These are phyloP conservation scores for Morone chrysops DNA, from an alignment of 2,113 vertebrate genomes.

Conservation along the genomic window DNA sequence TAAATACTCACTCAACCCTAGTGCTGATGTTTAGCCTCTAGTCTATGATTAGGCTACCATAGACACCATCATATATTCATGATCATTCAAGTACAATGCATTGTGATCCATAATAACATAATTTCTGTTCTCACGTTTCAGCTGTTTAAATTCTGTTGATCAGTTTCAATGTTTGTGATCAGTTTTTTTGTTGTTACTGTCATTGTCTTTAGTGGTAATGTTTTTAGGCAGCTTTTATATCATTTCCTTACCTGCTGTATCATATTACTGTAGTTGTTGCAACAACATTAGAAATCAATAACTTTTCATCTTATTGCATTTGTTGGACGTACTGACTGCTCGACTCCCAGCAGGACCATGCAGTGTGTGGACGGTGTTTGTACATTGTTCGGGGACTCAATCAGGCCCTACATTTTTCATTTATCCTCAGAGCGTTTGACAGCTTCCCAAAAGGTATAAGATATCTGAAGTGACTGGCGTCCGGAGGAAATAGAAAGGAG, in stretches of 20 bases:
- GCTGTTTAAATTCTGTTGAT: neutral
- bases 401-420: conserved; percentile 70
- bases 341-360: conserved; percentile 13
- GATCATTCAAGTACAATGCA: too few species aligned
- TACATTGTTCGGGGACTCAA: conserved; percentile 56
- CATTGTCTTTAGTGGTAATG: conserved; percentile 2
- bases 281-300: conserved; percentile 62
- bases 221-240: conserved; percentile 18
- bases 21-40: too few species aligned
- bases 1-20: too few species aligned
- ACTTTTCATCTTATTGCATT: conserved; percentile 54
- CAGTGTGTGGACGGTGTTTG: conserved; percentile 39
- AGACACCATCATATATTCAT: too few species aligned
- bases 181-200: conserved; percentile 9
- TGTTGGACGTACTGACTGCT: conserved; percentile 40
- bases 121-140: neutral
- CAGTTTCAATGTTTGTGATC: neutral
- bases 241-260: conserved; percentile 18
- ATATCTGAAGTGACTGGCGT: conserved; percentile 69
- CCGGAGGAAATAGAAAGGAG: conserved; percentile 65
- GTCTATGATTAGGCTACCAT: too few species aligned
- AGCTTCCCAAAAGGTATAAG: conserved; percentile 71
- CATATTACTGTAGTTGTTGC: conserved; percentile 30
- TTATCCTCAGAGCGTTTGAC: conserved; percentile 74
- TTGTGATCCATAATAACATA: too few species aligned